Conservation (phyloP, 2,888 invertebrate genomes). For the Rhingia rostrata region DNA sequence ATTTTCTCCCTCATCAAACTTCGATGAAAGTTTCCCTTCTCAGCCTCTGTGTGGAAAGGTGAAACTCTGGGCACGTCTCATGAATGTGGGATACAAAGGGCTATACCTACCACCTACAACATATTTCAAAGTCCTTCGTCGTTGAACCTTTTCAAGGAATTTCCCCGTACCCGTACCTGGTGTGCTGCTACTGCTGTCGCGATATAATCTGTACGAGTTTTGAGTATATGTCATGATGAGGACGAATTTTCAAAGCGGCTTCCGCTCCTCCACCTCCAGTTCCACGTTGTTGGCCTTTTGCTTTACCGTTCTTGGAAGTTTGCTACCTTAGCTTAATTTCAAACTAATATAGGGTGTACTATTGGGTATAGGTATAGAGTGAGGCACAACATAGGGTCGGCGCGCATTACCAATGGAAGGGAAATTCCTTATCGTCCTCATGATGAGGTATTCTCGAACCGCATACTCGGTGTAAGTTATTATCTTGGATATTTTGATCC, state of each 20-base stretch:
- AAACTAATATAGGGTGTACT: conserved; percentile 27
- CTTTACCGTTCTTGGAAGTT: background rate
- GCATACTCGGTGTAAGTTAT: conserved; percentile 1
- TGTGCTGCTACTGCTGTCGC: background rate
- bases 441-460: background rate
- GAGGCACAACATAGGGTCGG: background rate
- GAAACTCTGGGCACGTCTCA: background rate
- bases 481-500: conserved; percentile 16
- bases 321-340: conserved; percentile 1
- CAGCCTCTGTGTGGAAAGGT: background rate
- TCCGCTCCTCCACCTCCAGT: background rate
- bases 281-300: conserved; percentile 7
- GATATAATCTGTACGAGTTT: conserved; percentile 7
- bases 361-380: background rate
- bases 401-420: conserved; percentile 18
- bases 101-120: background rate
- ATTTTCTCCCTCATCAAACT: conserved; percentile 64
- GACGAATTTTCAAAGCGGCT: background rate
- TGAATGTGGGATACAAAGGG: conserved; percentile 13
- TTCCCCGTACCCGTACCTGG: background rate
- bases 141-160: conserved; percentile 13
- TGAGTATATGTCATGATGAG: conserved; percentile 6
- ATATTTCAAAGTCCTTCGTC: conserved; percentile 16
- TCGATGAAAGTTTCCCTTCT: conserved; percentile 57
- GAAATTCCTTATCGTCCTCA: conserved; percentile 23